phyloP scores from a whole-genome alignment of 2,113 vertebrate genomes.

The Dicaeum eximium region DNA sequence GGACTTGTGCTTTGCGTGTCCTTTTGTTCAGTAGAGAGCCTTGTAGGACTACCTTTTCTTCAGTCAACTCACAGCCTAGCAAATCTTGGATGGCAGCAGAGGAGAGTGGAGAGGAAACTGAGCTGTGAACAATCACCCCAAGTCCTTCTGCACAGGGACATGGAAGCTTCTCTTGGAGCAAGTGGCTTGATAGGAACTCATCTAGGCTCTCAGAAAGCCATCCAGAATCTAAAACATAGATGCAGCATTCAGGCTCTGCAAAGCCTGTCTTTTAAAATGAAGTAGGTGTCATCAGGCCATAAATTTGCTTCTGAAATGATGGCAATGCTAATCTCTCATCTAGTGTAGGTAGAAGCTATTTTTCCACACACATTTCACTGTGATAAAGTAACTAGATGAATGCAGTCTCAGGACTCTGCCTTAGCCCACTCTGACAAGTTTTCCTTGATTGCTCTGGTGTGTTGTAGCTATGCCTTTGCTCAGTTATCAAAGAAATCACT shows the following conservation, averaged over 20 bases:
- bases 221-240: background rate
- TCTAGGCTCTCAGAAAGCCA: background rate
- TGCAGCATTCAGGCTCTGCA: background rate
- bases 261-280: slow-evolving; percentile 12
- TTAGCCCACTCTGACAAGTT: background rate
- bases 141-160: background rate
- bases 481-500: background rate
- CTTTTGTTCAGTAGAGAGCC: background rate
- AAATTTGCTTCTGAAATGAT: slow-evolving; percentile 45
- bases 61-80: background rate
- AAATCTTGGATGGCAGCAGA: background rate
- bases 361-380: background rate
- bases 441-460: background rate
- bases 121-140: background rate
- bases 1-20: background rate
- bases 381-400: background rate
- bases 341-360: slow-evolving; percentile 26
- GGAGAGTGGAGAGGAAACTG: background rate
- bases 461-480: background rate
- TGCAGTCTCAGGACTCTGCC: background rate
- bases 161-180: background rate
- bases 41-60: background rate
- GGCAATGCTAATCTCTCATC: slow-evolving; percentile 17
- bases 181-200: background rate
- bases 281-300: slow-evolving; percentile 34